Percentiles rank a stretch among this genome's conserved stretches.
These are phyloP conservation scores for Speoplatyrhinus poulsoni DNA, from an alignment of 2,113 vertebrate genomes.

Conservation along the genomic window DNA sequence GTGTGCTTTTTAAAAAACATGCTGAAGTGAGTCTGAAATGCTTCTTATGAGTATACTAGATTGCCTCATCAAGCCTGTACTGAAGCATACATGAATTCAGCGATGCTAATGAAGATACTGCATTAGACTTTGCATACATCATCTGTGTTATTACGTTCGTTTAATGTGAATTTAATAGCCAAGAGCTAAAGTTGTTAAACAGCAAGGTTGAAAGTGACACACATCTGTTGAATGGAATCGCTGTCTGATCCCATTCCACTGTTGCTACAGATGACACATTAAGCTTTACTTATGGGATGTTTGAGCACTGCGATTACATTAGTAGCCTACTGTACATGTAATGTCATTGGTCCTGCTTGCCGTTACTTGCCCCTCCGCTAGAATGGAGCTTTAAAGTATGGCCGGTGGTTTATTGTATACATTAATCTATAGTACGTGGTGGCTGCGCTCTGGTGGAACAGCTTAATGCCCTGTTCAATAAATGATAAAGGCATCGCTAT, in stretches of 20 bases:
- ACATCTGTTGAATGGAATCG: neutral
- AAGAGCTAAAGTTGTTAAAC: neutral
- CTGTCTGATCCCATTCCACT: neutral
- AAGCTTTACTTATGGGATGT: neutral
- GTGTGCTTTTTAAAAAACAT: too few species aligned
- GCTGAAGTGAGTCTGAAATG: too few species aligned
- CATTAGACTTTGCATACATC: neutral
- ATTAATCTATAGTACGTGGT: slow-evolving; percentile 45
- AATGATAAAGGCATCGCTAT: slow-evolving; percentile 69
- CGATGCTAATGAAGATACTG: too few species aligned
- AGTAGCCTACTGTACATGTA: neutral
- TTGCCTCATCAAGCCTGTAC: too few species aligned
- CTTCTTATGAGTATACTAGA: too few species aligned
- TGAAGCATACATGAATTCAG: too few species aligned
- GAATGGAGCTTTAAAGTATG: slow-evolving; percentile 1
- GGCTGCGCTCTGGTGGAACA: slow-evolving; percentile 33
- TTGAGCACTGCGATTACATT: slow-evolving; percentile 1
- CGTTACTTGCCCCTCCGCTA: neutral
- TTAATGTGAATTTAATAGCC: slow-evolving; percentile 1
- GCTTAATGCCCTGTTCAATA: slow-evolving; percentile 67
- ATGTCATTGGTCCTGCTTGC: slow-evolving; percentile 8
- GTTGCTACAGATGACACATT: neutral
- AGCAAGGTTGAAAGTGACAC: neutral
- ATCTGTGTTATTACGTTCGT: neutral
- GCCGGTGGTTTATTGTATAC: slow-evolving; percentile 25